Conservation (phyloP, 2,888 invertebrate species). For the Agonum fuliginosum region DNA sequence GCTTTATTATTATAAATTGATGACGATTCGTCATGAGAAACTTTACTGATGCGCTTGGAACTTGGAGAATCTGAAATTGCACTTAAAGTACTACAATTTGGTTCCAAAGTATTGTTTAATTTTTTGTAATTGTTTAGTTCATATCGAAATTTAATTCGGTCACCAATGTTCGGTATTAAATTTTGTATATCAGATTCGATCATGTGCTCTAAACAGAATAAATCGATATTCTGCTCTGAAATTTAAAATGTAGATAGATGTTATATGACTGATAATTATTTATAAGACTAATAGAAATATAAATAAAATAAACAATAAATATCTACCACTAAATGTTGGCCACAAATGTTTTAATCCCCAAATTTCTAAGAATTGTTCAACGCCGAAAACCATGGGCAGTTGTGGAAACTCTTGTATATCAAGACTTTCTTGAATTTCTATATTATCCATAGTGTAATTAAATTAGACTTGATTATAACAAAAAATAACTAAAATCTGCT, state of each 20-base stretch:
- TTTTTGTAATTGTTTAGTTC: background rate
- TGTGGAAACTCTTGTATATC: too few species aligned
- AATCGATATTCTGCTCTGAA: background rate
- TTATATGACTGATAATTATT: too few species aligned
- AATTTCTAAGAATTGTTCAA: slow-evolving; percentile 1
- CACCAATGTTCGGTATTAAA: background rate
- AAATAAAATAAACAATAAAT: background rate
- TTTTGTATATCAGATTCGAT: background rate
- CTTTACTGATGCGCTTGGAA: too few species aligned
- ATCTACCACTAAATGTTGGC: slow-evolving; percentile 9
- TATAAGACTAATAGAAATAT: background rate
- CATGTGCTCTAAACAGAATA: slow-evolving; percentile 1
- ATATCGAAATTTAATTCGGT: background rate
- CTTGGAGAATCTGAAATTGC: background rate
- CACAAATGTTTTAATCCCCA: slow-evolving; percentile 9
- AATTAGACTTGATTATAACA: too few species aligned
- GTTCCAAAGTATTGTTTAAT: background rate
- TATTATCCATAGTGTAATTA: too few species aligned
- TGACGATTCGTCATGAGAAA: too few species aligned
- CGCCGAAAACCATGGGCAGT: too few species aligned
- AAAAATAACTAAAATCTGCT: background rate
- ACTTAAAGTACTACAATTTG: too few species aligned
- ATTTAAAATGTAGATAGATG: too few species aligned
- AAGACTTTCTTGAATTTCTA: too few species aligned
- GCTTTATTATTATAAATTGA: too few species aligned